A percentile compares a stretch with the other conserved stretches of the same genome.
These are phyloP conservation scores for Sminthurides aquaticus DNA, from an alignment of 2,888 invertebrate genomes.

Conservation along the genomic window DNA sequence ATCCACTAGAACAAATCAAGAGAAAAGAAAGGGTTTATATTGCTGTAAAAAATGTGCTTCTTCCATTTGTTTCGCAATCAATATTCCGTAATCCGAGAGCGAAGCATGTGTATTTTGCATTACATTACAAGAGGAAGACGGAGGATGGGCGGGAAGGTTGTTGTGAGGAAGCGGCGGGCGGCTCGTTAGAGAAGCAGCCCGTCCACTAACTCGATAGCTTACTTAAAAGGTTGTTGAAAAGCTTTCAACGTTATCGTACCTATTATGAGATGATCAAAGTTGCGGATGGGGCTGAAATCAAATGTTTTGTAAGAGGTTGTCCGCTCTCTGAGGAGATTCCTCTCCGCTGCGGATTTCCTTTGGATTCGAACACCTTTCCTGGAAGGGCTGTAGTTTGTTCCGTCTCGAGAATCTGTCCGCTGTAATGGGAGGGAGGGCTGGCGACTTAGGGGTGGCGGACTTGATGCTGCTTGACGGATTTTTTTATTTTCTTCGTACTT, in stretches of 20 bases:
- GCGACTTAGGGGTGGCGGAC: background rate
- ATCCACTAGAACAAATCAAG: background rate
- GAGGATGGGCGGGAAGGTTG: no score
- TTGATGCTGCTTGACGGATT: background rate
- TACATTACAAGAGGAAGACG: no score
- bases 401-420: background rate
- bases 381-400: background rate
- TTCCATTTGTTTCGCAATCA: background rate
- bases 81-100: no score
- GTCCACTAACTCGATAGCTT: background rate
- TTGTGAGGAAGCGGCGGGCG: no score
- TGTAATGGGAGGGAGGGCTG: background rate
- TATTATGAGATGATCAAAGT: slow-evolving; percentile 3
- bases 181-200: no score
- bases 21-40: background rate
- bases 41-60: no score
- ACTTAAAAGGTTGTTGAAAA: background rate
- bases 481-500: slow-evolving; percentile 19
- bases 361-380: slow-evolving; percentile 5
- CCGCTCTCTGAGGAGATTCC: slow-evolving; percentile 14
- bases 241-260: background rate
- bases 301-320: slow-evolving; percentile 39
- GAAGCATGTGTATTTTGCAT: no score
- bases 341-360: slow-evolving; percentile 5
- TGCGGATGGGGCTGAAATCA: slow-evolving; percentile 34